Percentiles rank a stretch among this genome's conserved stretches.
Conservation (phyloP, 1,140 invertebrate species). For the Aplysia californica region DNA sequence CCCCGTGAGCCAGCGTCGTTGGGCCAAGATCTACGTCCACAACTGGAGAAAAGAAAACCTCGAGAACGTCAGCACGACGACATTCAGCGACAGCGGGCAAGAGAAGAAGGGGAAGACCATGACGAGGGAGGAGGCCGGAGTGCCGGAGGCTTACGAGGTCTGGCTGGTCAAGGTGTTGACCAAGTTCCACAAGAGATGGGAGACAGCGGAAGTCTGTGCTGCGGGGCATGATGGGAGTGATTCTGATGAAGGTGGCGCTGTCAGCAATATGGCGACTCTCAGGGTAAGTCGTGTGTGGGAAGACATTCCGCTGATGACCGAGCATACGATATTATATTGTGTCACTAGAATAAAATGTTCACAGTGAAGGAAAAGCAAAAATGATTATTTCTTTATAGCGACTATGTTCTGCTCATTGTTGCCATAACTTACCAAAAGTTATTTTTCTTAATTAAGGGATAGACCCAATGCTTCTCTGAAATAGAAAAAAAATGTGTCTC, state of each 20-base stretch:
- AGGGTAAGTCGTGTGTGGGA: no score
- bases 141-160: constrained; percentile 2
- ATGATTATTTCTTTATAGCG: no score
- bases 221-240: neutral
- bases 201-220: neutral
- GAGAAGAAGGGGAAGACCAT: no score
- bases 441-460: no score
- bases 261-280: no score
- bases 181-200: constrained; percentile 2
- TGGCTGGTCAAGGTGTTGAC: neutral
- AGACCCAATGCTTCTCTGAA: no score
- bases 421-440: no score
- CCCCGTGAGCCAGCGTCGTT: constrained; percentile 7
- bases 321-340: neutral
- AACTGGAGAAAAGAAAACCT: constrained; percentile 3
- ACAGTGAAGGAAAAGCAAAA: no score
- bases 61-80: constrained; percentile 14
- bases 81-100: constrained; percentile 14
- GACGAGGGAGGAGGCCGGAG: neutral
- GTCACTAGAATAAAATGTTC: neutral
- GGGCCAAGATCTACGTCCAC: neutral
- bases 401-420: no score
- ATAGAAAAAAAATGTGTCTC: no score
- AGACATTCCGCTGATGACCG: no score
- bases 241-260: neutral